Percentiles rank a stretch among this genome's conserved stretches.
These are phyloP conservation scores for Synanceia verrucosa DNA, from an alignment of 2,797 vertebrate species.

Conservation along the genomic window DNA sequence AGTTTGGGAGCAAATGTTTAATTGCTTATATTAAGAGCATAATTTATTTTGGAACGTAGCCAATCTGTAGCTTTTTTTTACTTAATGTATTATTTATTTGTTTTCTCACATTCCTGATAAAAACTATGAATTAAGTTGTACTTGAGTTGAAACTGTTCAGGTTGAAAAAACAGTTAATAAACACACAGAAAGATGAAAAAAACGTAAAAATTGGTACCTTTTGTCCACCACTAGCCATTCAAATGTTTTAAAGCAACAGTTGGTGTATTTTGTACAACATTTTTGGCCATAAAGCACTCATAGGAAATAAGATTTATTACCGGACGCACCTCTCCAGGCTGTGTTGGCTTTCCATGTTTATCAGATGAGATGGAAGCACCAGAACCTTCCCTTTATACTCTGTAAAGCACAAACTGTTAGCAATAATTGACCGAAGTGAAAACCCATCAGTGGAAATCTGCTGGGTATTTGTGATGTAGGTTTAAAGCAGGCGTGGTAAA, in stretches of 20 bases:
- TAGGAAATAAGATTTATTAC: background rate
- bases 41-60: slow-evolving; percentile 71
- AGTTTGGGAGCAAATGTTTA: slow-evolving; percentile 30
- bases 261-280: background rate
- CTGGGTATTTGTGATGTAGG: background rate
- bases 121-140: slow-evolving; percentile 37
- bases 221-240: background rate
- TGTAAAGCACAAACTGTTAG: slow-evolving; percentile 28
- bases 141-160: slow-evolving; percentile 28
- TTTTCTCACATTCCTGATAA: slow-evolving; percentile 54
- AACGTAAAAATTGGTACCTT: background rate
- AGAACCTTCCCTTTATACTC: background rate
- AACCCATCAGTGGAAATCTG: background rate
- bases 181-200: background rate
- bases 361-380: slow-evolving; percentile 2
- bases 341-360: background rate
- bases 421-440: slow-evolving; percentile 22
- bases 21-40: slow-evolving; percentile 38
- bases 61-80: slow-evolving; percentile 43
- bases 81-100: slow-evolving; percentile 55
- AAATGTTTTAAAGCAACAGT: background rate
- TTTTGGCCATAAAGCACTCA: background rate
- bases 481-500: too few species aligned
- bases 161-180: background rate
- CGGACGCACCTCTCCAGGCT: background rate